phyloP scores from a whole-genome alignment of 2,113 vertebrate species.

The Chloropsis cyanopogon region DNA sequence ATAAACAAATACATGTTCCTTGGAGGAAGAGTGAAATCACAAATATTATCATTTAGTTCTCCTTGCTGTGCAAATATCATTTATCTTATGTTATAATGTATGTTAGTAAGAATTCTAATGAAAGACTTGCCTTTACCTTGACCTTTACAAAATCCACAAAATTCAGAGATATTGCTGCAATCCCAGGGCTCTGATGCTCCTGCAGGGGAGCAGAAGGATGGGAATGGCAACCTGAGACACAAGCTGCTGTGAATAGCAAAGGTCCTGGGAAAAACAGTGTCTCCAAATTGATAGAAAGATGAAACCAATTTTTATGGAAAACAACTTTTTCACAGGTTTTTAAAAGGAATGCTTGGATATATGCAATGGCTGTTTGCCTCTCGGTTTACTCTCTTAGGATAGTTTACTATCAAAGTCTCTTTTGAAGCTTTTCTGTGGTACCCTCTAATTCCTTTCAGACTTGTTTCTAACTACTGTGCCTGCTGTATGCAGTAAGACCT shows the following conservation, averaged over 20 bases:
- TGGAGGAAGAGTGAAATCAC: not conserved
- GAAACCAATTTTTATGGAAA: not conserved
- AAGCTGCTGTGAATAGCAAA: not conserved
- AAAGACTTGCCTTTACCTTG: slow-evolving; percentile 28
- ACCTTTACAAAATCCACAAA: slow-evolving; percentile 49
- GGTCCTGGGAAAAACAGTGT: not conserved
- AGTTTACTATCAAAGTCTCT: not conserved
- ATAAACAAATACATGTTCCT: not conserved
- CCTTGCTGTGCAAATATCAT: slow-evolving; percentile 58
- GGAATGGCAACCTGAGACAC: not conserved
- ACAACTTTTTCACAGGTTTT: not conserved
- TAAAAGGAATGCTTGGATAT: not conserved
- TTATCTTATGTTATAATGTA: not conserved
- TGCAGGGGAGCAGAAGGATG: not conserved
- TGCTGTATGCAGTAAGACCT: not conserved
- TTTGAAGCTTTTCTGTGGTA: not conserved
- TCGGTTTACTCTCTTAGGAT: not conserved
- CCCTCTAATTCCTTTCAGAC: not conserved
- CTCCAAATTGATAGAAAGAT: not conserved
- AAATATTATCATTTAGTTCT: slow-evolving; percentile 8
- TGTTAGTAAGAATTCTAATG: slow-evolving; percentile 28
- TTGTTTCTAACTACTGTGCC: not conserved
- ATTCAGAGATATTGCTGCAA: not conserved
- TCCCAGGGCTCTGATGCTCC: not conserved
- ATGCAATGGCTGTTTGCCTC: not conserved